Conservation (phyloP, 2,113 vertebrate species). For the Oryctolagus cuniculus region mOryCun1.1 NC_091453.1:18111001-18111500, state of each 20-base stretch:
- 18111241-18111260: background rate
- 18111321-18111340: background rate
- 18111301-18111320: background rate
- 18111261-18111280: background rate
- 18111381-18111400: background rate
- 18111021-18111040: no score
- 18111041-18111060: background rate
- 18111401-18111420: background rate
- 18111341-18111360: background rate
- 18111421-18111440: background rate
- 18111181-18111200: constrained; percentile 16
- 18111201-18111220: constrained; percentile 52
- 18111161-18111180: constrained; percentile 33
- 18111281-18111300: background rate
- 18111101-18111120: background rate
- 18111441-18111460: background rate
- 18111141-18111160: constrained; percentile 47
- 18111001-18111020: no score
- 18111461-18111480: background rate
- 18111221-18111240: constrained; percentile 12
- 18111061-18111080: constrained; percentile 38
- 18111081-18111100: constrained; percentile 25
- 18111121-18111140: constrained; percentile 25
- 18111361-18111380: background rate
- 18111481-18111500: background rate